Base-by-base conservation (phyloP, 2,113 vertebrate species). In the Vidua chalybeata region DNA sequence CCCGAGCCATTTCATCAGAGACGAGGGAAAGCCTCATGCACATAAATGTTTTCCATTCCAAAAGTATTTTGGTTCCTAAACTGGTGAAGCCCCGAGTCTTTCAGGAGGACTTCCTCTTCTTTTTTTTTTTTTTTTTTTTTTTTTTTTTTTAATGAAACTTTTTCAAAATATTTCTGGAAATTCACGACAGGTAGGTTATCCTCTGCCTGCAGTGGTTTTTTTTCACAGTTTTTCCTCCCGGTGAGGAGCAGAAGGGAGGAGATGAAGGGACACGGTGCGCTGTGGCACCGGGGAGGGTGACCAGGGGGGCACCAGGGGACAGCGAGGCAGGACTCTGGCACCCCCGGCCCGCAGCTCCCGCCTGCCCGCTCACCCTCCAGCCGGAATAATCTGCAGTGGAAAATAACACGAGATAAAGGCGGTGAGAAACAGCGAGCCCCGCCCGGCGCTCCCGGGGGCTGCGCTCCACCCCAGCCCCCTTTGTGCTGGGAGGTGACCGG, bases 341-440 rank as follows among this genome's bases (percentile, higher is more conserved):
- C 0, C 7, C 55, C 51, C 10, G 14, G 46, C 39, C n/a, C 1
- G 0, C 27, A 4, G n/a, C 56, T 48, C 51, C 66, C 1, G 2
- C 43, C 93, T 31, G 21, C 4, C 11, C 3, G 13, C 80, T 35
- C 6, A 0, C 35, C n/a, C 74, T 54, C 62, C 14, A 14, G 23
- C 45, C 11, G 90, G 41, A 68, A 64, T 64, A 35, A 80, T 48
- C 80, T 39, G 39, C 59, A 23, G 63, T 17, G 66, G 83, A 46
- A 85, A 90, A 74, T 3, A 43, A 8, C 46, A 33, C 0, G 11
- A 69, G 72, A 72, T 26, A 85, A 88, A 43, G 12, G 12, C 0
- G 4, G 7, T 75, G 85, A 67, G 79, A 54, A 48, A 6, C 30
- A 55, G 58, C 33, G 45, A 68, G 20, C 37, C 71, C 26, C 30